phyloP scores from a whole-genome alignment of 2,888 invertebrate genomes.

The Erynnis tages region DNA sequence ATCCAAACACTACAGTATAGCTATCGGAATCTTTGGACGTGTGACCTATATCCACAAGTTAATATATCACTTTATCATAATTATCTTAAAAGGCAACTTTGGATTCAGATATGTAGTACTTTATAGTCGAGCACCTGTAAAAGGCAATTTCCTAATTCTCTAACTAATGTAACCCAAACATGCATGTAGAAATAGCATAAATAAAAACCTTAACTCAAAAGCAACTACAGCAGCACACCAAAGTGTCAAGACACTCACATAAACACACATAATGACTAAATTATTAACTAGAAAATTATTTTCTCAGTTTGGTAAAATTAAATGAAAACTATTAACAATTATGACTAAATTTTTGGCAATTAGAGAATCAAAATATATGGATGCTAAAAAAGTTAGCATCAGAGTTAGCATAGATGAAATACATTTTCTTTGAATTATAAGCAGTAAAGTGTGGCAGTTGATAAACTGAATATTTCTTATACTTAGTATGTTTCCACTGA shows the following conservation, averaged over 20 bases:
- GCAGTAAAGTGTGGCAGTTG: constrained; percentile 22
- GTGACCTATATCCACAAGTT: constrained; percentile 66
- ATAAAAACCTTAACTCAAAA: constrained; percentile 63
- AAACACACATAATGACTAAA: constrained; percentile 79
- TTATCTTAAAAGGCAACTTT: constrained; percentile 80
- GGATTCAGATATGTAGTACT: constrained; percentile 75
- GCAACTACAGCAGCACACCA: constrained; percentile 76
- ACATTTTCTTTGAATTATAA: constrained; percentile 12
- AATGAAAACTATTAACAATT: constrained; percentile 60
- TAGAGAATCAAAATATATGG: constrained; percentile 70
- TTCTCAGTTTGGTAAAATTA: constrained; percentile 70
- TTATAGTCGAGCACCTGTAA: constrained; percentile 76
- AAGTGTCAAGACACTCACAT: constrained; percentile 61
- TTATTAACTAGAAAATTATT: constrained; percentile 77
- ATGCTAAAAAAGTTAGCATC: constrained; percentile 53
- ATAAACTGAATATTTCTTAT: constrained; percentile 5
- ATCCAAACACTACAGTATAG: constrained; percentile 64
- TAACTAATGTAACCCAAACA: constrained; percentile 67
- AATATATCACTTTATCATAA: constrained; percentile 74
- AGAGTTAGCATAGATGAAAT: constrained; percentile 29
- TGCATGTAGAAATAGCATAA: constrained; percentile 64
- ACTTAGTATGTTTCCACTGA: constrained; percentile 14
- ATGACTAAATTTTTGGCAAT: constrained; percentile 79
- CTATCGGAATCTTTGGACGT: constrained; percentile 69
- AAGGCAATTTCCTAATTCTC: constrained; percentile 65